A percentile compares a stretch with the other conserved stretches of the same genome.
Conservation (phyloP, 2,888 invertebrate genomes). For the Synanthedon vespiformis region DNA sequence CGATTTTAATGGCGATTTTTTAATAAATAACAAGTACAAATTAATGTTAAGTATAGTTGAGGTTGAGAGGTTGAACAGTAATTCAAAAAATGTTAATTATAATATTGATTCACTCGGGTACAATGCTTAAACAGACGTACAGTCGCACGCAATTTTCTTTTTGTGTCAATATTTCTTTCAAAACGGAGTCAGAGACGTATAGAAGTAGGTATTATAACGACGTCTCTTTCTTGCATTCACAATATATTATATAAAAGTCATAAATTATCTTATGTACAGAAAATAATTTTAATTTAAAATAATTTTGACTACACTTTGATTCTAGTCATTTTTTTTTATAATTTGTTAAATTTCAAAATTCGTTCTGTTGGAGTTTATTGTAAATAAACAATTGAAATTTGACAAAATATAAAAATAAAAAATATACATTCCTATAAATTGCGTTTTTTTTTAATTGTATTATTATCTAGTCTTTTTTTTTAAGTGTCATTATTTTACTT, state of each 20-base stretch:
- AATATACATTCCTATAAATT: no score
- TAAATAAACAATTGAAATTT: conserved; percentile 5
- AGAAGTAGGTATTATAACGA: not conserved
- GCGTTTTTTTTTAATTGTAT: conserved; percentile 10
- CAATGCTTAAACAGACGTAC: conserved; percentile 45
- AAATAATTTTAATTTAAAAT: not conserved
- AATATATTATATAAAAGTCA: not conserved
- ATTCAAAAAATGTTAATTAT: conserved; percentile 27
- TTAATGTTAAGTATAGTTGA: conserved; percentile 56
- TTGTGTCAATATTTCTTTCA: not conserved
- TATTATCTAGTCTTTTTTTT: conserved; percentile 7
- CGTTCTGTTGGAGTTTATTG: not conserved
- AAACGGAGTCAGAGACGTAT: not conserved
- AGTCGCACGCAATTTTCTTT: conserved; percentile 40
- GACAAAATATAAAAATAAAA: conserved; percentile 8
- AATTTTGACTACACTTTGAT: not conserved
- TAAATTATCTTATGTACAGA: no score
- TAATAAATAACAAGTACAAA: conserved; percentile 54
- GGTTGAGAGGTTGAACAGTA: conserved; percentile 32
- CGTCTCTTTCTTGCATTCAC: not conserved
- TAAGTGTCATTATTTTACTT: not conserved
- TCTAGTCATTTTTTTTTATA: not conserved
- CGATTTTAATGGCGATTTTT: conserved; percentile 36
- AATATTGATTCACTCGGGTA: conserved; percentile 43
- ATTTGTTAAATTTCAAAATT: not conserved